Base-by-base conservation (phyloP, 2,888 invertebrate genomes). In the Aphidoletes aphidimyza region DNA sequence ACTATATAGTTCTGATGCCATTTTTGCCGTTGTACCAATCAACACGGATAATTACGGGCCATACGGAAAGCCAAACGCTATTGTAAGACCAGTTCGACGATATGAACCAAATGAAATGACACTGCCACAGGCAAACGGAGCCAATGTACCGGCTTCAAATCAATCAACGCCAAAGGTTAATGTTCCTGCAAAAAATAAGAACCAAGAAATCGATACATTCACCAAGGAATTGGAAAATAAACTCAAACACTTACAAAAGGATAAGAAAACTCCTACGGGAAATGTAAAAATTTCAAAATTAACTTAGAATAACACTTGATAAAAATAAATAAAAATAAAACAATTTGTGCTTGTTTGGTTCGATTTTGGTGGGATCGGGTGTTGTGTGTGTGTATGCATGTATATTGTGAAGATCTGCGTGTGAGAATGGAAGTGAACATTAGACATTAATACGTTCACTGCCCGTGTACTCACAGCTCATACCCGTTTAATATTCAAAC, bases 151-250 rank as follows among this genome's bases (percentile, higher is more conserved):
- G 85, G 84, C 85, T 85, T 84, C 86, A 85, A 85, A 85, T 85
- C 54, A 59, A 37, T 36, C 37, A 37, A 81, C 81, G 36, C 37
- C 69, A 69, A 69, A 69, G 69, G 69, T 69, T 69, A 69, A 69
- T 69, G 69, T 69, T 69, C 69, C 69, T 69, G 69, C 14, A 30
- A 37, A 36, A 69, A 22, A 22, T 0, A 22, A 59, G 14, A 26
- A 42, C 17, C 36, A 17, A 81, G 22, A 78, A 84, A 84, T 69
- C 42, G 39, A 69, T 69, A 39, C 30, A 14, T 95, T 95, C 89
- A 93, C 93, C 86, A 93, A 93, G 87, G 93, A 93, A 85, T 91
- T 95, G 85, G 94, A 94, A 88, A 93, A 93, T 69, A 95, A 94
- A 88, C 90, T 95, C 85, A 91, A 93, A 47, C 92, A 93, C 85